Evolutionary conservation across 1,140 invertebrate genomes (phyloP), one percentile per base, ranked within the genome.

Genomic region (Pristionchus pacificus): DNA sequence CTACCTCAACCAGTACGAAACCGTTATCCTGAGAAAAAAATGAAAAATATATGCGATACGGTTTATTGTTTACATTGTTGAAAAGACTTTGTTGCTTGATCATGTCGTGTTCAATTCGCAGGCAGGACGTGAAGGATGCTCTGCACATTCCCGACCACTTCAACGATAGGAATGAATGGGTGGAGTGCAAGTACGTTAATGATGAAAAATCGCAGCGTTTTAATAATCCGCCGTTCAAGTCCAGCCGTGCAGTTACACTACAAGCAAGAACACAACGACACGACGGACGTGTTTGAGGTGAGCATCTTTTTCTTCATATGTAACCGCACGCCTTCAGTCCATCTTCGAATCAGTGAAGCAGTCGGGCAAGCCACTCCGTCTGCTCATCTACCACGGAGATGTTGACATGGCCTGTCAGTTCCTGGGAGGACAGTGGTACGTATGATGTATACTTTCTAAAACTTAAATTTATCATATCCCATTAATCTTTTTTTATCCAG

Each of bases 341-440:
- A 49, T 49, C 38, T 49, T 49, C 38, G 19, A 49, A 6, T 10
- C 6, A n/a, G n/a, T n/a, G n/a, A n/a, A n/a, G n/a, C n/a, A n/a
- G n/a, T n/a, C n/a, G 6, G 19, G 6, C 38, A 49, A 49, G 38
- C 6, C 19, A 19, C 77, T 86, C 24, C 77, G 81, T 62, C 79
- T 83, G 13, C 60, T 87, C 32, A 81, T 88, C 25, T 88, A 88
- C 78, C 87, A 88, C 77, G 87, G 87, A 19, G 87, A 88, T 78
- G 81, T 86, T n/a, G 87, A 88, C 74, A 86, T 87, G 85, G 86
- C 85, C 0, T 88, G 87, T 75, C 87, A 87, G 74, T 88, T 86
- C 74, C 79, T 87, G 1, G 86, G 86, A 60, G 86, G 87, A 76
- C 83, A 87, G 77, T 88, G 87, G 87, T 87, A 87, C 80, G 79